Evolutionary conservation across 2,888 invertebrate genomes (phyloP), one percentile per base, ranked within the genome.

Genomic region (Eupithecia centaureata): DNA sequence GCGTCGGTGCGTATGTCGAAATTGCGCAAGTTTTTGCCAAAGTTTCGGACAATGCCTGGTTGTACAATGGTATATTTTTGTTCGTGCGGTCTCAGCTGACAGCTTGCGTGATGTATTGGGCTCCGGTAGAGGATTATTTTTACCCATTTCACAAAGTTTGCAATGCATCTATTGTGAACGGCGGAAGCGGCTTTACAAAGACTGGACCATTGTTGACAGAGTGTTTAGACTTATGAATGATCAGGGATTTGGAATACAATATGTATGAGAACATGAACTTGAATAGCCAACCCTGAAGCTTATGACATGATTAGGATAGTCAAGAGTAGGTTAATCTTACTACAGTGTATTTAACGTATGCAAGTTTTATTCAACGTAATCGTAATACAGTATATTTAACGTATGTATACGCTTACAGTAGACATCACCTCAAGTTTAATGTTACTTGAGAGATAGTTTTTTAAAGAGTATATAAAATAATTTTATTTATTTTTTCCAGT

Each of bases 101-200:
- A 93, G 90, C 87, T 90, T 80, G 85, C 88, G 91, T 92, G 93
- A 93, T 92, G 92, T 92, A 93, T 93, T 92, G 90, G 88, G 81
- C 85, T 82, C 77, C 84, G 86, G 85, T 82, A 83, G 87, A 86
- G 90, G 92, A 92, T 92, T 93, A 93, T 92, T 92, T 92, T 91
- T 92, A 88, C 91, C 91, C 90, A 89, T 92, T 92, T 91, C 90
- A 91, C 89, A 79, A 92, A 91, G 90, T 92, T 92, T 88, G 91
- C 93, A 90, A 74, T 90, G 91, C 91, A 86, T 84, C 92, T 87
- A 91, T 92, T 92, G 92, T 93, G 77, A 74, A 76, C 79, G 78
- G 78, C 92, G 93, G 93, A 93, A 92, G 91, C 92, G 92, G 91
- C 86, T 75, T 79, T 74, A 88, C 89, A 92, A 92, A 91, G 90